These are phyloP conservation scores for Tupaia chinensis DNA, from an alignment of 2,113 vertebrate species.

Conservation along the genomic window DNA sequence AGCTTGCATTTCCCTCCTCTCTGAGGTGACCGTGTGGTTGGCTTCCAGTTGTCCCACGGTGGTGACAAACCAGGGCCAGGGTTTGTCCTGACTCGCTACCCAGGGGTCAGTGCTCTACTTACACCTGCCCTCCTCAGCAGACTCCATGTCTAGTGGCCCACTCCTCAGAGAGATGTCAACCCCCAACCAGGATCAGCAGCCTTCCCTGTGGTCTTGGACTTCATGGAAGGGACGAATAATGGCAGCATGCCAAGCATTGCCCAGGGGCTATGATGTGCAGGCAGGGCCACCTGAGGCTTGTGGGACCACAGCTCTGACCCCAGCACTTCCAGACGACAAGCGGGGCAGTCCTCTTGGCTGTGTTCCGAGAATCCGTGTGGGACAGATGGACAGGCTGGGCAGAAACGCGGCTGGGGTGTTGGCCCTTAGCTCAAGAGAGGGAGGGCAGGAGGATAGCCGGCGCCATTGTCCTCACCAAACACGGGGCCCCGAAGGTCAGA, in stretches of 20 bases:
- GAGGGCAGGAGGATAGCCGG: not conserved
- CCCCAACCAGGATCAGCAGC: not conserved
- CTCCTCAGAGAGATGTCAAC: not conserved
- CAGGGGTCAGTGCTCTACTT: not conserved
- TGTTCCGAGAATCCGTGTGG: not conserved
- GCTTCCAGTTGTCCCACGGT: not conserved
- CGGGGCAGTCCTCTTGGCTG: not conserved
- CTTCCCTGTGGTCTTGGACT: not conserved
- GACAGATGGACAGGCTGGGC: not conserved
- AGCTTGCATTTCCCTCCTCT: constrained; percentile 5
- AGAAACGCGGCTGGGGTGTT: not conserved
- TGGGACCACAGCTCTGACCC: not conserved
- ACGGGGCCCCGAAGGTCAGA: not conserved
- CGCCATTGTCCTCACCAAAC: not conserved
- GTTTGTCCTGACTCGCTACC: not conserved
- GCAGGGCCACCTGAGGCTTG: not conserved
- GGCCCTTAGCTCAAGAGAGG: not conserved
- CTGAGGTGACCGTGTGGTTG: accelerated
- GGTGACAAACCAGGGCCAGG: not conserved
- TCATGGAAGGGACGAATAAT: not conserved
- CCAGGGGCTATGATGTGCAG: accelerated
- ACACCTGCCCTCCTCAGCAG: not conserved
- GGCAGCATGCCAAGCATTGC: not conserved
- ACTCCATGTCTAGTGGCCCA: not conserved
- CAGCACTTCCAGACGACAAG: not conserved